These are phyloP conservation scores for Diaphora mendica DNA, from an alignment of 2,888 invertebrate genomes.

Conservation along the genomic window DNA sequence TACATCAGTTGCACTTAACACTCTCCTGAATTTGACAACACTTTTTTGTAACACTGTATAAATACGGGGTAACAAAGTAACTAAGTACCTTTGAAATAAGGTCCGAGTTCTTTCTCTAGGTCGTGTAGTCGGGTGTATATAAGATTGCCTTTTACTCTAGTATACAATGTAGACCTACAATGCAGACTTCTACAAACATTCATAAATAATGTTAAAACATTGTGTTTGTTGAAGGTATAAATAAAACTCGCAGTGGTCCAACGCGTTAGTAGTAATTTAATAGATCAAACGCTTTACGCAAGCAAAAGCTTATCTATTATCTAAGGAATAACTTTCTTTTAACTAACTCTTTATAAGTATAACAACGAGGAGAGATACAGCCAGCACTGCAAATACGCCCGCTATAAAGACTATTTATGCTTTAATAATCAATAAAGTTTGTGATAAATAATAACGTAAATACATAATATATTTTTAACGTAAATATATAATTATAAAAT, in stretches of 20 bases:
- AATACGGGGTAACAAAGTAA: background rate
- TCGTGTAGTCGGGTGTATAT: background rate
- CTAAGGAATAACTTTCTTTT: background rate
- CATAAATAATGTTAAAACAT: background rate
- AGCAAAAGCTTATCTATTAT: background rate
- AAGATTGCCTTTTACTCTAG: background rate
- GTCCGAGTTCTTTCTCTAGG: background rate
- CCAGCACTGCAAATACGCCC: too few species aligned
- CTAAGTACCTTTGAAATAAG: background rate
- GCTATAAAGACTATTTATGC: too few species aligned
- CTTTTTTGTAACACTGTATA: background rate
- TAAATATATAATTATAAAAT: too few species aligned
- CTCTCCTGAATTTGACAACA: background rate
- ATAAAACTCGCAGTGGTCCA: background rate
- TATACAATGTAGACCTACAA: background rate
- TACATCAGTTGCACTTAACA: too few species aligned
- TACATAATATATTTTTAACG: too few species aligned
- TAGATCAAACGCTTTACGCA: background rate
- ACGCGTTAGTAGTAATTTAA: background rate
- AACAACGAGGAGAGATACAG: too few species aligned
- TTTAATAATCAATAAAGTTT: too few species aligned
- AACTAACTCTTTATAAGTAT: too few species aligned
- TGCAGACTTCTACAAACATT: background rate
- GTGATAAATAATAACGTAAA: too few species aligned
- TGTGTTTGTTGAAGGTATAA: background rate